Percentiles rank a stretch among this genome's conserved stretches.
Conservation (phyloP, 2,113 vertebrate genomes). For the Poeciliopsis turrubarensis region DNA sequence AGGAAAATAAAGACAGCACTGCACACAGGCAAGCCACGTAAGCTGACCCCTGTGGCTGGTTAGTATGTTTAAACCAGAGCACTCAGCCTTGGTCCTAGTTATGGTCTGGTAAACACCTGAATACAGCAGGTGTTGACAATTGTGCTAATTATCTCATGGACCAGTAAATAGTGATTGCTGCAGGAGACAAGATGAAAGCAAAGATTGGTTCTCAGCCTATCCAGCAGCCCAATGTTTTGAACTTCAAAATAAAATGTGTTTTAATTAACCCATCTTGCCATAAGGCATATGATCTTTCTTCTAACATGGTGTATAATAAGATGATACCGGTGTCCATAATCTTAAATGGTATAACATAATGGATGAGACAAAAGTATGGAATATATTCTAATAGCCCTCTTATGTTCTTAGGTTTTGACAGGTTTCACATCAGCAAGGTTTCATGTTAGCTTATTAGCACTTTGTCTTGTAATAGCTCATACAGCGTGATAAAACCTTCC, state of each 20-base stretch:
- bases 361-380: background rate
- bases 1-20: slow-evolving; percentile 11
- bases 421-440: too few relatives aligned
- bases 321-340: background rate
- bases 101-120: slow-evolving; percentile 7
- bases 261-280: too few relatives aligned
- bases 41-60: background rate
- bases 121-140: slow-evolving; percentile 45
- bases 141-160: background rate
- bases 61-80: background rate
- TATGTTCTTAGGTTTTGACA: background rate
- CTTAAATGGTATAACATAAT: background rate
- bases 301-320: background rate
- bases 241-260: background rate
- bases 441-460: background rate
- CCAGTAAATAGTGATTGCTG: background rate
- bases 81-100: slow-evolving; percentile 12
- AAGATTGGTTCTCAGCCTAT: background rate
- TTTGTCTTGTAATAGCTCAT: background rate
- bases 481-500: background rate
- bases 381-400: background rate
- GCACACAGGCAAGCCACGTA: slow-evolving; percentile 11
- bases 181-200: background rate
- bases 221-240: background rate
- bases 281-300: too few relatives aligned